Base-by-base conservation (phyloP, 2,113 vertebrate genomes). In the Deroptyus accipitrinus region DNA sequence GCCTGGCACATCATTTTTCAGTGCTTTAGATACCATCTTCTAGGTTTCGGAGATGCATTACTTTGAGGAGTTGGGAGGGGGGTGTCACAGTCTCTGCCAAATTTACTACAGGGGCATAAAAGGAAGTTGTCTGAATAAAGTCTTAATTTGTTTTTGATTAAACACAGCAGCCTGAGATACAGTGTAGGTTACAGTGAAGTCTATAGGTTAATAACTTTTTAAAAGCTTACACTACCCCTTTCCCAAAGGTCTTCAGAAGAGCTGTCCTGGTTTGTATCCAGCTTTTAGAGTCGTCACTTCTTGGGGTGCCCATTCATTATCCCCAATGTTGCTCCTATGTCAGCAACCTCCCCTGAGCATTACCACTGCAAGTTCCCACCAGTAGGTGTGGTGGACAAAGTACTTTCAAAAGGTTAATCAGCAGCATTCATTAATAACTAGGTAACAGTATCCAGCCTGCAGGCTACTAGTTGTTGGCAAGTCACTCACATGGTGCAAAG, bases 341-440 rank as follows among this genome's bases (percentile, higher is more conserved):
- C 83, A 92, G 90, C 78, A 90, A 1, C 54, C 86, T 86, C 44
- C n/a, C 31, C 49, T 19, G 51, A 88, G 54, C 39, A 1, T 61
- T 89, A 63, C 46, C 49, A 15, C 37, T 28, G 48, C 82, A 80
- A 52, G 89, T 97, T 97, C 96, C 91, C 95, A 96, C 70, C 87
- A 10, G 77, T 94, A 96, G 96, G 97, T 95, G 97, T 95, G 96
- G 96, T 89, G 88, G 87, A 81, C 94, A 52, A 46, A 63, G 88
- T 11, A 35, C 88, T 95, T 83, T 92, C 79, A 73, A 73, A 95
- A 96, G 78, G 89, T 93, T 97, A 94, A 97, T 96, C 94, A 97
- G 91, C 81, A 93, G 72, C 78, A 51, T 95, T 96, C 85, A 44
- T 92, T 95, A 97, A 96, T 94, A 94, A 81, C 94, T 96, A 95